Evolutionary conservation across 1,140 invertebrate species (phyloP).

Genomic region (Caenorhabditis briggsae): DNA sequence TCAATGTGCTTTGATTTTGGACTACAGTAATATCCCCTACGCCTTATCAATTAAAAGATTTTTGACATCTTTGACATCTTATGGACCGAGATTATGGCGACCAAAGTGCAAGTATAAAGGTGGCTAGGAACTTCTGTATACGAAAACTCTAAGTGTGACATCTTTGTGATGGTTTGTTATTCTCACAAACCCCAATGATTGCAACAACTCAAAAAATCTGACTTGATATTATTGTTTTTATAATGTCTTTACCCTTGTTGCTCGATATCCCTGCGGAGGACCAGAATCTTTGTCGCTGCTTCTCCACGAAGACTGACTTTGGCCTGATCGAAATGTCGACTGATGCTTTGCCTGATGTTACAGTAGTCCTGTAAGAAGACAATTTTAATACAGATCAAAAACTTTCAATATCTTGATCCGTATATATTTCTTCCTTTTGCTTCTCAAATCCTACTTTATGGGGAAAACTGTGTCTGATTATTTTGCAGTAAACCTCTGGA

Average conservation of each 20-base stretch:
- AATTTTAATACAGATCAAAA: not conserved
- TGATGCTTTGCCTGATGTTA: slow-evolving; percentile 13
- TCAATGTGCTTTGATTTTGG: too few species aligned
- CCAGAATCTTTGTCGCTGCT: slow-evolving; percentile 16
- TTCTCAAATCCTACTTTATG: not conserved
- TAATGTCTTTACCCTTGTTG: not conserved
- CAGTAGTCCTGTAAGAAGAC: not conserved
- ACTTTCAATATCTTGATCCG: not conserved
- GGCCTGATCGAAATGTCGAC: not conserved
- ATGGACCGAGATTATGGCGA: too few species aligned
- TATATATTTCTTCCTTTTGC: not conserved
- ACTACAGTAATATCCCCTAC: too few species aligned
- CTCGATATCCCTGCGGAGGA: slow-evolving; percentile 32
- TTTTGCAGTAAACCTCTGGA: not conserved
- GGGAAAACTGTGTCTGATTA: not conserved
- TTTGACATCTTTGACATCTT: too few species aligned
- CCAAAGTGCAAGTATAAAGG: too few species aligned
- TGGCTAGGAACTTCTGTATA: too few species aligned
- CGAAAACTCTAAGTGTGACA: too few species aligned
- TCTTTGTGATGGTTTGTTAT: too few species aligned
- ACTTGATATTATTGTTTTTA: too few species aligned
- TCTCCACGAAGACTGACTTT: slow-evolving; percentile 13
- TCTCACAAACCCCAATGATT: too few species aligned
- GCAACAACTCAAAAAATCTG: too few species aligned
- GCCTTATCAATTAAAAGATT: too few species aligned